Conservation (phyloP, 2,888 invertebrate genomes). For the Tolmerus cingulatus region DNA sequence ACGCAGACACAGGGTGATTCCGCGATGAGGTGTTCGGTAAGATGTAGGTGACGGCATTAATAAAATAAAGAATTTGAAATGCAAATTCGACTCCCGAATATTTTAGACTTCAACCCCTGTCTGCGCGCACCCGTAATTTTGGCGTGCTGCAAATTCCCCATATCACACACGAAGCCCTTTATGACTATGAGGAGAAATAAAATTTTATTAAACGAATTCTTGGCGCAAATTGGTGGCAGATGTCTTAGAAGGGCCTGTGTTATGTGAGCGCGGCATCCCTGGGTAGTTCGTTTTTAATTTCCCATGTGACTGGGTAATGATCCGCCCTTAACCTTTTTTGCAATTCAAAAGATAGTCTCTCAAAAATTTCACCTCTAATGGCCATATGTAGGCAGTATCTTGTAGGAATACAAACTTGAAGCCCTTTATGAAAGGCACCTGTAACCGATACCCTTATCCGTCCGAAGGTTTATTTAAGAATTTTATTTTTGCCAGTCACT, state of each 20-base stretch:
- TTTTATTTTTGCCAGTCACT: not conserved
- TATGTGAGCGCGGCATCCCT: not conserved
- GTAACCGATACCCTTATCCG: not conserved
- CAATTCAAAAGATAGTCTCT: not conserved
- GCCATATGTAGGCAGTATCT: not conserved
- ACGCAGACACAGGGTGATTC: not conserved
- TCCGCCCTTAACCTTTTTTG: not conserved
- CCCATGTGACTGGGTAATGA: constrained; percentile 5
- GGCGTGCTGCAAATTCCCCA: not conserved
- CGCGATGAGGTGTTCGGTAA: not conserved
- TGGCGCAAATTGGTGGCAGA: not conserved
- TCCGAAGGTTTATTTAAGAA: not conserved
- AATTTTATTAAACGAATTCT: constrained; percentile 27
- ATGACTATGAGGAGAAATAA: constrained; percentile 4
- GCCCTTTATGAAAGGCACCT: not conserved
- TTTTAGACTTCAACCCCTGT: not conserved
- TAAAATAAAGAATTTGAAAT: constrained; percentile 25
- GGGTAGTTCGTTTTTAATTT: not conserved
- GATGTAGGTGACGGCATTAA: not conserved
- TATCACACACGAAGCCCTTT: constrained; percentile 1
- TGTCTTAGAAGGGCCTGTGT: not conserved
- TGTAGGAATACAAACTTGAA: not conserved
- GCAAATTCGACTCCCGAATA: constrained; percentile 13
- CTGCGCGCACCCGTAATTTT: not conserved
- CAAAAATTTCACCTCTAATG: not conserved